phyloP scores from a whole-genome alignment of 2,797 vertebrate genomes.

The Aulostomus chinensis region DNA sequence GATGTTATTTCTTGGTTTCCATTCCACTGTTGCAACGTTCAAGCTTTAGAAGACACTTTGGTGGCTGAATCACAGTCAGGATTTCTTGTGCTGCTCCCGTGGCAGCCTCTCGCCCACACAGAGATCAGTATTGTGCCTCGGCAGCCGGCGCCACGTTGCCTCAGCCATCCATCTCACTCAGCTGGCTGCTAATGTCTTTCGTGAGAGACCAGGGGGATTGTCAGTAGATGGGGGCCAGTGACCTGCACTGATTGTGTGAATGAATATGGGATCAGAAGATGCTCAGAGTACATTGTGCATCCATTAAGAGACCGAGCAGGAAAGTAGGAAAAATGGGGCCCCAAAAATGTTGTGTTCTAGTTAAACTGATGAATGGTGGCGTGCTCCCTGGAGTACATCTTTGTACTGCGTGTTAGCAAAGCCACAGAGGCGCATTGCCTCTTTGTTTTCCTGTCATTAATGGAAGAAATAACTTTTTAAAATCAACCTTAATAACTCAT shows the following conservation, averaged over 20 bases:
- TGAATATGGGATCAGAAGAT: constrained; percentile 46
- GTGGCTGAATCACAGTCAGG: background rate
- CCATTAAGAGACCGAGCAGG: constrained; percentile 33
- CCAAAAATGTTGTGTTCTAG: constrained; percentile 19
- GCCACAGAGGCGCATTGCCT: too few species aligned
- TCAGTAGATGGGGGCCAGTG: constrained; percentile 45
- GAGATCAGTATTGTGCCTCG: background rate
- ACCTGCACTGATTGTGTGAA: constrained; percentile 49
- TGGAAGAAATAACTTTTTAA: too few species aligned
- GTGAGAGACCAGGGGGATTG: constrained; percentile 25
- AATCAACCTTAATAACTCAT: too few species aligned
- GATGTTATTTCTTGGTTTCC: too few species aligned
- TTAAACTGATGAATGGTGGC: constrained; percentile 8
- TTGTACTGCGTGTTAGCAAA: too few species aligned
- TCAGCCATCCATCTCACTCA: constrained; percentile 34
- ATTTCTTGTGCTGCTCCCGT: background rate
- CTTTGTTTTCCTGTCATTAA: too few species aligned
- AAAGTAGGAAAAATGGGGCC: constrained; percentile 14
- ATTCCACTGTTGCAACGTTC: too few species aligned
- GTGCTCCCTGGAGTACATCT: constrained; percentile 7
- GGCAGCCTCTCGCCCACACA: background rate
- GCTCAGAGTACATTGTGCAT: constrained; percentile 27
- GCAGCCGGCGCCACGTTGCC: background rate
- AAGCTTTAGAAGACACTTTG: too few species aligned
- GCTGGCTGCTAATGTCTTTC: constrained; percentile 30